Percentiles rank a stretch among this genome's conserved stretches.
Conservation (phyloP, 2,797 vertebrate species). For the Hippoglossus hippoglossus region DNA sequence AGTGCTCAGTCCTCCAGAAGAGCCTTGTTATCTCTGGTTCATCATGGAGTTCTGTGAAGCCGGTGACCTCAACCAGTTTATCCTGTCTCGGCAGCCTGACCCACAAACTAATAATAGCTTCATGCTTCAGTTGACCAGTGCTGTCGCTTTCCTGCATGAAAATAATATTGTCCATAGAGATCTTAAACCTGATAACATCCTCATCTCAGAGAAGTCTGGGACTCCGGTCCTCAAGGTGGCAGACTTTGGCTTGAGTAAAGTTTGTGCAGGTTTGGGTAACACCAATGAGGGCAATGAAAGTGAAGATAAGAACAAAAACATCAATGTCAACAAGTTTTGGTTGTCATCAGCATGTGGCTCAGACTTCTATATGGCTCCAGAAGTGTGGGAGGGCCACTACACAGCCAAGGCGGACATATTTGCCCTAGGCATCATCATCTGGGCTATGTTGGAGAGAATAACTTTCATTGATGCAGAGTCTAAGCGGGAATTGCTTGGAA, state of each 20-base stretch:
- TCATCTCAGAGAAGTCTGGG: conserved; percentile 93
- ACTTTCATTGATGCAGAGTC: conserved; percentile 96
- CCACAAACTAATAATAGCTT: conserved; percentile 92
- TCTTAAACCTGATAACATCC: conserved; percentile 97
- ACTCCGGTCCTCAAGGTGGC: conserved; percentile 94
- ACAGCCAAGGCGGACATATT: conserved; percentile 99
- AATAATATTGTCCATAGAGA: conserved; percentile 97
- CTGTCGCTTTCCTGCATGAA: conserved; percentile 95
- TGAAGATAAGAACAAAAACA: conserved; percentile 66
- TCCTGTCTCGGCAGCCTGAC: conserved; percentile 91
- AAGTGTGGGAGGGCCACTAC: conserved; percentile 99
- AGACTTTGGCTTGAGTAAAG: conserved; percentile 96
- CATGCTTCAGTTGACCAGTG: conserved; percentile 95
- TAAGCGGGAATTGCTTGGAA: conserved; percentile 94
- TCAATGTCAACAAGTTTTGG: conserved; percentile 93
- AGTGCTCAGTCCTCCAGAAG: conserved; percentile 89
- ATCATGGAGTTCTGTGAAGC: conserved; percentile 99
- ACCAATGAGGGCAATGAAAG: conserved; percentile 40
- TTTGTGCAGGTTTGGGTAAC: conserved; percentile 89
- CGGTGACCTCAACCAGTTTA: conserved; percentile 96
- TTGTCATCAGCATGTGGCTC: conserved; percentile 95
- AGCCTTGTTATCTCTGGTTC: conserved; percentile 97
- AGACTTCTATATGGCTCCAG: conserved; percentile 96
- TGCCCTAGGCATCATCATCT: conserved; percentile 96
- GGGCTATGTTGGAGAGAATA: conserved; percentile 98